Evolutionary conservation across 2,888 invertebrate genomes (phyloP), one percentile per base, ranked within the genome.

Genomic region (Erebia palarica): DNA sequence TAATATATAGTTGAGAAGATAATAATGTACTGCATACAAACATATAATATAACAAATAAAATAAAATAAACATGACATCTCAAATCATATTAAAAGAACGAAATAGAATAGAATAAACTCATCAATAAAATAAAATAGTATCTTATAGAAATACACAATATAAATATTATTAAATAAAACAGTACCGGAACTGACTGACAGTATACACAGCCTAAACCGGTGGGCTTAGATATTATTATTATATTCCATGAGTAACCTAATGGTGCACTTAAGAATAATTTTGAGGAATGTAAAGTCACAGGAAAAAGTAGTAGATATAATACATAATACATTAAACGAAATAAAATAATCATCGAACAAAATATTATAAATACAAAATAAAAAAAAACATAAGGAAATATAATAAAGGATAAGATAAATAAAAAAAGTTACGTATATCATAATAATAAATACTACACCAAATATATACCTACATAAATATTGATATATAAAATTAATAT

Each of bases 301-400:
- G 36, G 36, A 36, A 36, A 27, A 36, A 36, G 36, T 36, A 7
- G 36, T 7, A 36, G 7, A 7, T 36, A 36, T 36, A 36, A 36
- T 7, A 36, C 27, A 27, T 27, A 2, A 36, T 36, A 36, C 36
- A 36, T 36, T 7, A 36, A 36, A 36, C 36, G 36, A 75, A 78
- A 64, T 67, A 65, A 36, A 0, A 36, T 36, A 44, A 74, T 69
- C 9, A 16, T 9, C 7, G 69, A 47, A 66, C 10, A 13, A 21
- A 58, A 27, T 58, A 58, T 27, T 58, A 58, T 27, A 58, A 27
- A 18, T 27, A 58, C 27, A 11, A 58, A 14, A 21, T 58, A 58
- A 18, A 70, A 49, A 75, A 14, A 55, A 11, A 66, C 42, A 69
- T 53, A 75, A 66, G 53, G 64, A 73, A 44, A 70, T 18, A 57